These are phyloP conservation scores for Drosophila punjabiensis DNA, from an alignment of 1,140 invertebrate species.

Conservation along the genomic window DNA sequence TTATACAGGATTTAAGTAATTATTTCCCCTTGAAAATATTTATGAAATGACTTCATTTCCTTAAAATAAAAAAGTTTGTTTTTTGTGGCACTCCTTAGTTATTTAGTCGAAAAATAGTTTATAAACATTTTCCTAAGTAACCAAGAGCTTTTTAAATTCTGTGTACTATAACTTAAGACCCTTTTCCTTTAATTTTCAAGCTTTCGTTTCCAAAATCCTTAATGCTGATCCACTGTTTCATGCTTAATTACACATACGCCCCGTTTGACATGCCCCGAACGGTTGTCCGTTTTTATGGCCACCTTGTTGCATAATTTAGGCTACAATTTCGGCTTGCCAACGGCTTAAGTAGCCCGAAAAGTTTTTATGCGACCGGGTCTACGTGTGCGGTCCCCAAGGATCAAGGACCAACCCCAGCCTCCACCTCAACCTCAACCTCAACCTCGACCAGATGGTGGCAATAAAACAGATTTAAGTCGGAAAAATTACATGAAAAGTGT, in stretches of 20 bases:
- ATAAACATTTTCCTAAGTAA: too few relatives aligned
- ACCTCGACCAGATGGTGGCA: slow-evolving; percentile 34
- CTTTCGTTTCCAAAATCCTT: neutral
- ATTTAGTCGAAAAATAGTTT: rapidly evolving
- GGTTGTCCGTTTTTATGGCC: slow-evolving; percentile 63
- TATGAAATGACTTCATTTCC: neutral
- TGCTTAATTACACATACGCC: slow-evolving; percentile 76
- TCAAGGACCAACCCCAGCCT: neutral
- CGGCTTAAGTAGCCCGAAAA: slow-evolving; percentile 72
- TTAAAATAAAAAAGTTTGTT: neutral
- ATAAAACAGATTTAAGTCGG: slow-evolving; percentile 77
- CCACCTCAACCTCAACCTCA: neutral
- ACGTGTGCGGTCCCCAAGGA: slow-evolving; percentile 53
- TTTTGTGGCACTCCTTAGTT: neutral
- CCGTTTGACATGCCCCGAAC: slow-evolving; percentile 63
- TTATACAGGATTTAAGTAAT: too few relatives aligned
- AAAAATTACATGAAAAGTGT: slow-evolving; percentile 69
- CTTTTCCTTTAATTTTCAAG: neutral
- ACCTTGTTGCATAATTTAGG: slow-evolving; percentile 74
- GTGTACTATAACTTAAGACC: neutral
- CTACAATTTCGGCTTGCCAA: slow-evolving; percentile 59
- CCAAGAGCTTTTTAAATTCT: neutral
- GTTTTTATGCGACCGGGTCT: slow-evolving; percentile 59
- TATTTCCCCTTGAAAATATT: too few relatives aligned
- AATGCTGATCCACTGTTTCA: slow-evolving; percentile 42